These are phyloP conservation scores for Willisornis vidua DNA, from an alignment of 2,113 vertebrate species.

Conservation along the genomic window DNA sequence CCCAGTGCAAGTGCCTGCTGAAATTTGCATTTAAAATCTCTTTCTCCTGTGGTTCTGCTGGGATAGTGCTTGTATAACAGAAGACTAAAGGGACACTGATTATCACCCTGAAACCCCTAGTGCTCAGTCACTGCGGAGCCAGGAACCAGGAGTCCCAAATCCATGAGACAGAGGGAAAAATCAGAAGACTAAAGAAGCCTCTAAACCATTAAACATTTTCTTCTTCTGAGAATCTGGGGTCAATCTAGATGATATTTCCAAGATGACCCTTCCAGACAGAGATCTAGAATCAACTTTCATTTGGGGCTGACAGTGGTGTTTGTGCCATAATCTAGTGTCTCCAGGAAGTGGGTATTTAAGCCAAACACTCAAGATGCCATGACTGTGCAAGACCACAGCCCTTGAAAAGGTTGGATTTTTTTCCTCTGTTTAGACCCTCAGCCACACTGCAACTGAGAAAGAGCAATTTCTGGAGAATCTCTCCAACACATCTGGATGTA, in stretches of 20 bases:
- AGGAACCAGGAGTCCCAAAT: not conserved
- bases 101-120: not conserved
- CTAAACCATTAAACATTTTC: not conserved
- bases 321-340: not conserved
- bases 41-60: not conserved
- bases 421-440: not conserved
- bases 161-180: not conserved
- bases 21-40: not conserved
- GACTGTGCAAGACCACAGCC: not conserved
- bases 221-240: not conserved
- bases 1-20: fast-evolving
- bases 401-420: not conserved
- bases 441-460: not conserved
- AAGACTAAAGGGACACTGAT: not conserved
- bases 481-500: not conserved
- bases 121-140: not conserved
- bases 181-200: not conserved
- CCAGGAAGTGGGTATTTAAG: not conserved
- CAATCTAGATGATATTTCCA: not conserved
- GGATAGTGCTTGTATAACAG: not conserved
- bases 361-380: not conserved
- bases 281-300: not conserved
- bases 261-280: not conserved
- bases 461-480: not conserved
- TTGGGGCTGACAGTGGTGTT: not conserved